Percentiles rank a stretch among this genome's conserved stretches.
These are phyloP conservation scores for Eupithecia centaureata DNA, from an alignment of 2,888 invertebrate genomes.

Conservation along the genomic window DNA sequence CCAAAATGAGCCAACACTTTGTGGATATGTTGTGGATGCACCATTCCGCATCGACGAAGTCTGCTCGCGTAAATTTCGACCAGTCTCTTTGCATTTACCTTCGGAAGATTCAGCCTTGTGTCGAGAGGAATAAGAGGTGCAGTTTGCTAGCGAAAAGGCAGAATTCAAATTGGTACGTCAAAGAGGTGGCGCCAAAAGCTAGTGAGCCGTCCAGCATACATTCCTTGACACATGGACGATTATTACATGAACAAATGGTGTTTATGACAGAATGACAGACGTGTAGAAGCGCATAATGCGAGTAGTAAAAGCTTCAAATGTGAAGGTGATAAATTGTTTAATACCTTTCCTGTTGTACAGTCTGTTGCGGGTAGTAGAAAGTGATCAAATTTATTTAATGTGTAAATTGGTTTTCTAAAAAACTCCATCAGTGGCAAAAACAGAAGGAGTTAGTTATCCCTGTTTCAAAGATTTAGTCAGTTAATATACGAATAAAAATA, in stretches of 20 bases:
- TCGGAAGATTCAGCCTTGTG: conserved; percentile 30
- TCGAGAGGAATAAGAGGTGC: conserved; percentile 29
- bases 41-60: conserved; percentile 57
- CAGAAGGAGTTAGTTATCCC: neutral
- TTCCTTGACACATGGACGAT: conserved; percentile 55
- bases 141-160: conserved; percentile 21
- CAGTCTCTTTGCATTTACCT: conserved; percentile 35
- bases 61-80: conserved; percentile 62
- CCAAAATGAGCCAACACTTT: conserved; percentile 71
- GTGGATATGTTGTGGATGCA: conserved; percentile 40
- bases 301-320: conserved; percentile 36
- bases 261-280: conserved; percentile 51
- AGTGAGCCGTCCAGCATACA: conserved; percentile 59
- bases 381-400: neutral
- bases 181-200: conserved; percentile 69
- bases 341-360: conserved; percentile 31
- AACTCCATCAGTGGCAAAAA: neutral
- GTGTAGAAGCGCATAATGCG: conserved; percentile 41
- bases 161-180: conserved; percentile 49
- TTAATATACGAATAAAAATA: too few species aligned
- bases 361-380: neutral
- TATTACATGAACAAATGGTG: conserved; percentile 54
- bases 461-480: neutral
- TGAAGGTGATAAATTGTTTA: conserved; percentile 39
- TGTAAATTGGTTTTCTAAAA: neutral